These are phyloP conservation scores for Pithys albifrons DNA, from an alignment of 2,113 vertebrate genomes.

Conservation along the genomic window DNA sequence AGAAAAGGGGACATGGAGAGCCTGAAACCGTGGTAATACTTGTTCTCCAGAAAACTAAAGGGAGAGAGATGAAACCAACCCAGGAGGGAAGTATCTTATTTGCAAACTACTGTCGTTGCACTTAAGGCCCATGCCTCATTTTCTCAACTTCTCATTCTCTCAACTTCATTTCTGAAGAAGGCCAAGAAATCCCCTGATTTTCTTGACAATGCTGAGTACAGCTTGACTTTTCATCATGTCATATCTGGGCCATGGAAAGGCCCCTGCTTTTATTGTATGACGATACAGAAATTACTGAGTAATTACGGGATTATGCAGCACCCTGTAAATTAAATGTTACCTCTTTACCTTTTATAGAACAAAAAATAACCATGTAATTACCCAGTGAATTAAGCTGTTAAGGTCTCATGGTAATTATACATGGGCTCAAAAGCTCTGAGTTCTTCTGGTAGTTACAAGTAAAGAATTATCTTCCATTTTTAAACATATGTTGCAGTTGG, in stretches of 20 bases:
- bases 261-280: conserved; percentile 47
- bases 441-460: conserved; percentile 73
- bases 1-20: not conserved
- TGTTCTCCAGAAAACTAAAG: not conserved
- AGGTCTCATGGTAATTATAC: conserved; percentile 74
- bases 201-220: not conserved
- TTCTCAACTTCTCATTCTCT: not conserved
- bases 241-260: conserved; percentile 50
- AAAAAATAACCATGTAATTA: conserved; percentile 78
- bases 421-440: conserved; percentile 71
- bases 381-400: conserved; percentile 74
- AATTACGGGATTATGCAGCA: conserved; percentile 78
- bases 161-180: not conserved
- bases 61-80: not conserved
- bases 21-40: not conserved
- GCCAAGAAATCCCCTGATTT: not conserved
- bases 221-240: conserved; percentile 54
- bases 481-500: conserved; percentile 57
- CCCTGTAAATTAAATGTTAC: conserved; percentile 78
- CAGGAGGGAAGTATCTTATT: not conserved
- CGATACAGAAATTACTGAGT: conserved; percentile 65
- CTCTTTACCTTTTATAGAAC: conserved; percentile 76
- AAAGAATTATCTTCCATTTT: conserved; percentile 74
- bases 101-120: not conserved
- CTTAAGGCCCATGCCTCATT: not conserved